Evolutionary conservation across 2,888 invertebrate species (phyloP).

Genomic region (Mystacides longicornis): DNA sequence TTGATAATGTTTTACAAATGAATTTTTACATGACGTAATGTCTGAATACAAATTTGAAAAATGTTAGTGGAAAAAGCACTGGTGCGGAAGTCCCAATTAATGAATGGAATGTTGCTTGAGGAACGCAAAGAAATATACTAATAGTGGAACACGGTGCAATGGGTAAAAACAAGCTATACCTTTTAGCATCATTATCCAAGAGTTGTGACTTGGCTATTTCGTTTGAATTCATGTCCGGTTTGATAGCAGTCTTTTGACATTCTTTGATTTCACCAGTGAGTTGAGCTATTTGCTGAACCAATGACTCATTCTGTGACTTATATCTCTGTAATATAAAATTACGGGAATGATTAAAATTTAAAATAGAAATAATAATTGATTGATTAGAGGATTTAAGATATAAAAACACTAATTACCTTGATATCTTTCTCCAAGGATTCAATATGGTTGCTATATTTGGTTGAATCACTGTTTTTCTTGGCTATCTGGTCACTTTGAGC

Average conservation of each 20-base stretch:
- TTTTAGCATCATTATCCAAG: conserved; percentile 16
- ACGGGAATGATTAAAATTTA: background rate
- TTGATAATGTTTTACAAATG: too few relatives aligned
- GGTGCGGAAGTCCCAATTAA: too few relatives aligned
- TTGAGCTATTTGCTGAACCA: conserved; percentile 16
- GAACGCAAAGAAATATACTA: too few relatives aligned
- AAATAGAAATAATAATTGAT: background rate
- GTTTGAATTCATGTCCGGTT: conserved; percentile 5
- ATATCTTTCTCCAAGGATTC: conserved; percentile 40
- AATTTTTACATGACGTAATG: too few relatives aligned
- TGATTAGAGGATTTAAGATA: too few relatives aligned
- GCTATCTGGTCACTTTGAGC: conserved; percentile 39
- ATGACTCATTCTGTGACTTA: conserved; percentile 16
- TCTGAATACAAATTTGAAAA: too few relatives aligned
- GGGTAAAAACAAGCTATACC: conserved; percentile 9
- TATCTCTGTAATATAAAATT: conserved; percentile 13
- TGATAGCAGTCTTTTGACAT: conserved; percentile 8
- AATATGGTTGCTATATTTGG: conserved; percentile 39
- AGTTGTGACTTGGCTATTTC: conserved; percentile 5
- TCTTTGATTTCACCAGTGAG: conserved; percentile 17
- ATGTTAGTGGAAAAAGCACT: too few relatives aligned
- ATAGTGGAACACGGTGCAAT: too few relatives aligned
- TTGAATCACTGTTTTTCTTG: conserved; percentile 39
- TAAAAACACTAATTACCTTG: conserved; percentile 36
- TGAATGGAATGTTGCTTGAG: too few relatives aligned